Base-by-base conservation (phyloP, 2,888 invertebrate species). In the Paralinhomoeus sp. region DNA sequence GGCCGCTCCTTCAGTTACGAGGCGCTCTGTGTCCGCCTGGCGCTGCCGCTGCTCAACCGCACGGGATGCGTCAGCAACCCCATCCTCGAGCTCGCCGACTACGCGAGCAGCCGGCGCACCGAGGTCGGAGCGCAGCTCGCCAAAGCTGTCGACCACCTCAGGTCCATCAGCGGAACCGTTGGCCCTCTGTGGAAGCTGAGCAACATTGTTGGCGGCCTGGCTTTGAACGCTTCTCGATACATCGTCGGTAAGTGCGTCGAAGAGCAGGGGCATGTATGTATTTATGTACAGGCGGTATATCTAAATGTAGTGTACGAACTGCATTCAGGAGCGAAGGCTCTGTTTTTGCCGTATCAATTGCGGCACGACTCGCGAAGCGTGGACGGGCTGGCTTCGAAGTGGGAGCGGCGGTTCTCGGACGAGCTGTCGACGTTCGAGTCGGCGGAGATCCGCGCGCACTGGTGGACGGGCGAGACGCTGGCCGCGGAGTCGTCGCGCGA, bases 391-490 rank as follows among this genome's bases (percentile, higher is more conserved):
- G 59, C 59, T 3, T 57, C 57, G 47, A 54, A 55, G 43, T 60
- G 60, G 60, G 60, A 59, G 47, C 44, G 55, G n/a, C 20, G 49
- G 48, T 21, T 24, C 39, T 20, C 49, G 47, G n/a, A 21, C 40
- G 7, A 7, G 18, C 23, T 20, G 39, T 2, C 17, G 17, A 34
- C 2, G n/a, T 21, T 21, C 37, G 40, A 37, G 24, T 17, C 31
- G 24, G 3, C 21, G 41, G 7, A 18, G 13, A 3, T 23, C 7
- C 31, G 31, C n/a, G 51, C 44, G 48, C 51, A 5, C 49, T 59
- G 58, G 58, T 60, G 60, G 60, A 60, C 60, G 13, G 57, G 57
- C 45, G 60, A 60, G 41, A 60, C 60, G 13, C 45, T 60, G 41
- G 57, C 58, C 1, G 49, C 52, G 3, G 60, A 59, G 42, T 54